Conservation (phyloP, 2,888 invertebrate species). For the Conchocele bisecta region DNA sequence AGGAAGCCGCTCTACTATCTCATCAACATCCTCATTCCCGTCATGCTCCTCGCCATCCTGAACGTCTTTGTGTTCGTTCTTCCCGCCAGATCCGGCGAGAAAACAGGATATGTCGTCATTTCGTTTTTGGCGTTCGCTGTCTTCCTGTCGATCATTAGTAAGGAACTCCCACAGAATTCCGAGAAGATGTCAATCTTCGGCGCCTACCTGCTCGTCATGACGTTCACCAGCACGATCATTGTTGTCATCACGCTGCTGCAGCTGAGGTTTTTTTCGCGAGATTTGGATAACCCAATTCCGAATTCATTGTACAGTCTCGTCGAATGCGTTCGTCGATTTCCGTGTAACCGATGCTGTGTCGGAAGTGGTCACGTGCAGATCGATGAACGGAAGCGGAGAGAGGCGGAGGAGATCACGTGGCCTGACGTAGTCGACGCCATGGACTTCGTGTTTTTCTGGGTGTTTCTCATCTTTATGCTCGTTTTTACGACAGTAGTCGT, state of each 20-base stretch:
- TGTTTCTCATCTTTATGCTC: slow-evolving; percentile 30
- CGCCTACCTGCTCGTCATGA: slow-evolving; percentile 54
- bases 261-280: slow-evolving; percentile 42
- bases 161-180: slow-evolving; percentile 56
- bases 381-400: slow-evolving; percentile 10
- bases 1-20: slow-evolving; percentile 60
- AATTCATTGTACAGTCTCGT: slow-evolving; percentile 7
- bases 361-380: slow-evolving; percentile 31
- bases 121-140: slow-evolving; percentile 62
- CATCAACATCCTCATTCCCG: slow-evolving; percentile 57
- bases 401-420: slow-evolving; percentile 47
- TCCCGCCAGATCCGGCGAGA: slow-evolving; percentile 59
- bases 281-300: slow-evolving; percentile 33
- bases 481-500: slow-evolving; percentile 24
- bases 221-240: slow-evolving; percentile 46
- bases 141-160: slow-evolving; percentile 61
- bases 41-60: slow-evolving; percentile 51
- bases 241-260: slow-evolving; percentile 48
- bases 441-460: slow-evolving; percentile 51
- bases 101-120: slow-evolving; percentile 56
- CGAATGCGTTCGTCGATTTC: slow-evolving; percentile 1
- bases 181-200: slow-evolving; percentile 48
- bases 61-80: slow-evolving; percentile 57
- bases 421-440: slow-evolving; percentile 24
- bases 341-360: slow-evolving; percentile 19